phyloP scores from a whole-genome alignment of 2,888 invertebrate species.

The Sesia apiformis region DNA sequence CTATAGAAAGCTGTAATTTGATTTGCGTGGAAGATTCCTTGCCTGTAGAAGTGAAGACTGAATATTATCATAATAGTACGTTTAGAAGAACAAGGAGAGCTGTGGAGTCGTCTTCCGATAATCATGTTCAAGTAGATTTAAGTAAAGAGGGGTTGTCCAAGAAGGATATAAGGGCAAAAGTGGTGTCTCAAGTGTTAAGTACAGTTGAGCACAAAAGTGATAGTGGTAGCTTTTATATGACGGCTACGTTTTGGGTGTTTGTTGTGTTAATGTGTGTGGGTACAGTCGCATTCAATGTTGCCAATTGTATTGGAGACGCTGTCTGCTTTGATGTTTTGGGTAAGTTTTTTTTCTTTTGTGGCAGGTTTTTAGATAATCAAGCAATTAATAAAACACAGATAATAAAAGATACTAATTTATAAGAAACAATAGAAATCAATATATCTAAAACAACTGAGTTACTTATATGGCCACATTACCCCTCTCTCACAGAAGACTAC shows the following conservation, averaged over 20 bases:
- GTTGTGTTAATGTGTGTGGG: conserved; percentile 82
- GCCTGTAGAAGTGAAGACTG: not conserved
- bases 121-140: conserved; percentile 2
- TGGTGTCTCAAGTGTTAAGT: conserved; percentile 7
- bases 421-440: too few relatives aligned
- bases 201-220: conserved; percentile 3
- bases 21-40: conserved; percentile 35
- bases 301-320: conserved; percentile 91
- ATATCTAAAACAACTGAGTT: too few relatives aligned
- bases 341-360: conserved; percentile 29
- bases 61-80: conserved; percentile 7
- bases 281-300: conserved; percentile 87
- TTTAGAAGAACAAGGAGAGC: conserved; percentile 19
- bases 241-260: conserved; percentile 82
- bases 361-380: not conserved
- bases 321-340: conserved; percentile 92
- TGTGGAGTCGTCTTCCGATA: conserved; percentile 7
- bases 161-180: conserved; percentile 9
- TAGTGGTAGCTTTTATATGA: conserved; percentile 65
- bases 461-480: too few relatives aligned
- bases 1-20: conserved; percentile 40
- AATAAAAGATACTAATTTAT: too few relatives aligned
- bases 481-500: too few relatives aligned
- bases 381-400: too few relatives aligned
- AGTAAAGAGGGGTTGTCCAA: conserved; percentile 11